Percentiles rank a stretch among this genome's conserved stretches.
Evolutionary conservation across 2,797 vertebrate species (phyloP).

Genomic region (Spea hammondii): DNA sequence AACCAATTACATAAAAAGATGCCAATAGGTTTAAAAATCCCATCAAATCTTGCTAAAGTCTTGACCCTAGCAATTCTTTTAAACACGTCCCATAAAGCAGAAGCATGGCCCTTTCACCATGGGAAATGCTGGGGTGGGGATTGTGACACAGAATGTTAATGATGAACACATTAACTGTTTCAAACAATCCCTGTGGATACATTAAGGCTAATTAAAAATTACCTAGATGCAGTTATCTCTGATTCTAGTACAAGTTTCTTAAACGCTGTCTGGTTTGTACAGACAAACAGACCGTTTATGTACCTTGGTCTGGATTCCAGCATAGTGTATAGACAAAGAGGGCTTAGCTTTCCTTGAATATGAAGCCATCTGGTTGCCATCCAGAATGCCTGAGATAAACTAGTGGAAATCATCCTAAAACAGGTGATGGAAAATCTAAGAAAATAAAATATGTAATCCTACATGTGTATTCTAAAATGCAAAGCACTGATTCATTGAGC

Average conservation of each 20-base stretch:
- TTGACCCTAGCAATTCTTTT: too few relatives aligned
- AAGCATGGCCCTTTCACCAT: too few relatives aligned
- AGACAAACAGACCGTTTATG: neutral
- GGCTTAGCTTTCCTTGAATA: conserved; percentile 26
- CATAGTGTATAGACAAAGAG: conserved; percentile 15
- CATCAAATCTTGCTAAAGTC: too few relatives aligned
- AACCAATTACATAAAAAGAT: too few relatives aligned
- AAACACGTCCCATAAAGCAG: too few relatives aligned
- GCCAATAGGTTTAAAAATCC: too few relatives aligned
- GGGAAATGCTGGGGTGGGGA: too few relatives aligned
- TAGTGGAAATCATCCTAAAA: conserved; percentile 16
- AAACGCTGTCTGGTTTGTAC: neutral
- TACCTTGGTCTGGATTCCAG: neutral
- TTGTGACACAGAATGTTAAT: too few relatives aligned
- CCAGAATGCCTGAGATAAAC: conserved; percentile 7
- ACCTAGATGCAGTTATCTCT: too few relatives aligned
- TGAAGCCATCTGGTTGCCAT: conserved; percentile 21
- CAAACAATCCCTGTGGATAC: too few relatives aligned
- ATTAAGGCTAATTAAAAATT: too few relatives aligned
- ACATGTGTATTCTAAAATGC: conserved; percentile 15
- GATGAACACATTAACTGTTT: too few relatives aligned
- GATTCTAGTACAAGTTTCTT: neutral
- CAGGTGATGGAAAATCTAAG: conserved; percentile 28
- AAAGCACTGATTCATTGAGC: conserved; percentile 25
- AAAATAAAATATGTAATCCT: conserved; percentile 21